phyloP scores from a whole-genome alignment of 2,113 vertebrate genomes.

The Platysteira castanea region DNA sequence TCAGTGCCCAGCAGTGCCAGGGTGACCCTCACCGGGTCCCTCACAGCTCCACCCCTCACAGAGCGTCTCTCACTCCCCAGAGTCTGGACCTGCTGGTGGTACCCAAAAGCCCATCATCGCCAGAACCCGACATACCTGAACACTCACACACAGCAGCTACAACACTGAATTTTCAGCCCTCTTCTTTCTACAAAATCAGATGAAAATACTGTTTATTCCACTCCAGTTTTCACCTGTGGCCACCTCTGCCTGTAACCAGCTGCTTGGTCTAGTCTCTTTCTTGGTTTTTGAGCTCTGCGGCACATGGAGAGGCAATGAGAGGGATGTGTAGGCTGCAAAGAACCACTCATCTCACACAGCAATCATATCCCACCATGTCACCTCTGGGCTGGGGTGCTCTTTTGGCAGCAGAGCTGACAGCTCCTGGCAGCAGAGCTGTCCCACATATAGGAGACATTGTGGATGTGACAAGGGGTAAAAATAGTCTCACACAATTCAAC shows the following conservation, averaged over 20 bases:
- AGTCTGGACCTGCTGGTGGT: neutral
- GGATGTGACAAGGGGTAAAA: neutral
- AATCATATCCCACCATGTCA: rapidly evolving
- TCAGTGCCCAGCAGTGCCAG: neutral
- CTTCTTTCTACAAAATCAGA: neutral
- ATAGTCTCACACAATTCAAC: neutral
- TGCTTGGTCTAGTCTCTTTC: neutral
- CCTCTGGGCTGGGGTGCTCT: neutral
- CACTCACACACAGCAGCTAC: neutral
- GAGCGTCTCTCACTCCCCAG: neutral
- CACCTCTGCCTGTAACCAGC: neutral
- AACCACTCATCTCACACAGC: rapidly evolving
- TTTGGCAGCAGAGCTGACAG: neutral
- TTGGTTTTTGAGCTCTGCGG: neutral
- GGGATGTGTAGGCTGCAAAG: neutral
- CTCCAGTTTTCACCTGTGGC: neutral
- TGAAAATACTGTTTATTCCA: neutral
- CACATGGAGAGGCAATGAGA: rapidly evolving
- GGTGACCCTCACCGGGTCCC: neutral
- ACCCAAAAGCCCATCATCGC: neutral
- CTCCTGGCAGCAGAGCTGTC: neutral
- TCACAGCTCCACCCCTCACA: rapidly evolving
- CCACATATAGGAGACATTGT: neutral
- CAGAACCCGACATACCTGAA: neutral
- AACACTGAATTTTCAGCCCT: neutral